Percentiles rank a stretch among this genome's conserved stretches.
Conservation (phyloP, 2,797 vertebrate genomes). For the Hyperoplus lanceolatus region DNA sequence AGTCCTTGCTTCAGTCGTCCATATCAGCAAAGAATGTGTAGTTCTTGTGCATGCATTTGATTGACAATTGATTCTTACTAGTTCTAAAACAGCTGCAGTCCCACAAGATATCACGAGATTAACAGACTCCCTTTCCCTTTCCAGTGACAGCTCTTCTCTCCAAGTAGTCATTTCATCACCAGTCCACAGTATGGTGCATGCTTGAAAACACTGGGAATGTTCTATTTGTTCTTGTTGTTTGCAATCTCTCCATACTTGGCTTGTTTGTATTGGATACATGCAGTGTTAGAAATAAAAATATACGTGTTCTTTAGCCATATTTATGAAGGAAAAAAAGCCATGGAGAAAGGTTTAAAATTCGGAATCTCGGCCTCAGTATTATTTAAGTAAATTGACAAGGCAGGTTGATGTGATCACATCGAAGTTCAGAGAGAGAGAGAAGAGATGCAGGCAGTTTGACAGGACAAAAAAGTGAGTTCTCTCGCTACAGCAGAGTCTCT, state of each 20-base stretch:
- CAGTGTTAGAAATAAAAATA: background rate
- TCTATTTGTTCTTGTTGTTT: constrained; percentile 31
- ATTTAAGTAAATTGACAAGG: too few relatives aligned
- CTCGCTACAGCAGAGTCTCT: too few relatives aligned
- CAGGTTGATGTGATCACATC: too few relatives aligned
- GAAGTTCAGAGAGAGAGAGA: too few relatives aligned
- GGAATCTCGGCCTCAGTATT: too few relatives aligned
- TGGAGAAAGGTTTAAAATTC: too few relatives aligned
- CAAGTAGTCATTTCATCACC: constrained; percentile 51
- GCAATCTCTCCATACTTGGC: constrained; percentile 40
- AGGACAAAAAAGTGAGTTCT: too few relatives aligned
- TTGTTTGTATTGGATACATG: constrained; percentile 65
- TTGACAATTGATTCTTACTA: background rate
- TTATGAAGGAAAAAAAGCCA: too few relatives aligned
- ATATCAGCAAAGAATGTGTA: background rate
- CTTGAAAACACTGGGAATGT: constrained; percentile 49
- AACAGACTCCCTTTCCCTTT: constrained; percentile 9
- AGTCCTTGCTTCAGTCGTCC: background rate
- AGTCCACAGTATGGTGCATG: constrained; percentile 36
- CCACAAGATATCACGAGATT: constrained; percentile 22
- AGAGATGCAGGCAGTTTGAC: too few relatives aligned
- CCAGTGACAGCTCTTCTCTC: constrained; percentile 29
- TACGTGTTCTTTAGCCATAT: too few relatives aligned
- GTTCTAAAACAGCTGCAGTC: constrained; percentile 10
- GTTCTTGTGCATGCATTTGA: background rate